Evolutionary conservation across 2,888 invertebrate genomes (phyloP).

Genomic region (Cerceris ruficornis): DNA sequence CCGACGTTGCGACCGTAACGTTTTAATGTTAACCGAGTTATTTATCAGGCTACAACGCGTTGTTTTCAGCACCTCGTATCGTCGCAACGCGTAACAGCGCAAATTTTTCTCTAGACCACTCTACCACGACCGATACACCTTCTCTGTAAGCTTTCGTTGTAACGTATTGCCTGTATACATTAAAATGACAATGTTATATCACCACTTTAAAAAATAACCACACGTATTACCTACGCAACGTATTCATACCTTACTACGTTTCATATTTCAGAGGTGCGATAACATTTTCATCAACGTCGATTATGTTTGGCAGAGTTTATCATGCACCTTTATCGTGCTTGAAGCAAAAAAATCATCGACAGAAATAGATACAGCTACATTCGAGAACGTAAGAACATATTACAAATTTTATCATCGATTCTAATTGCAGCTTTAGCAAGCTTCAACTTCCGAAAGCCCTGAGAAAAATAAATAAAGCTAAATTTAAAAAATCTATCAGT

Average conservation of each 20-base stretch:
- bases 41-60: conserved; percentile 38
- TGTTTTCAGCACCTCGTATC: conserved; percentile 31
- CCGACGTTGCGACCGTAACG: conserved; percentile 38
- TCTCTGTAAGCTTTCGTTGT: conserved; percentile 43
- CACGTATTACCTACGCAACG: conserved; percentile 1
- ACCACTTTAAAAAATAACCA: conserved; percentile 22
- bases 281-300: too few species aligned
- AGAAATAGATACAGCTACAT: too few species aligned
- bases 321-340: too few species aligned
- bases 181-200: conserved; percentile 30
- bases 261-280: background rate
- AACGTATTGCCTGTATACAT: conserved; percentile 44
- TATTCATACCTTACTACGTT: background rate
- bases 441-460: too few species aligned
- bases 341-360: too few species aligned
- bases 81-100: conserved; percentile 44
- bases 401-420: too few species aligned
- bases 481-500: too few species aligned
- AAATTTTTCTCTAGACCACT: conserved; percentile 53
- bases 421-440: too few species aligned
- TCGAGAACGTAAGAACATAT: too few species aligned
- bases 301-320: too few species aligned
- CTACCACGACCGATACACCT: conserved; percentile 45
- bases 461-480: too few species aligned
- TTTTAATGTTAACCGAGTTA: conserved; percentile 46